Evolutionary conservation across 1,140 invertebrate species (phyloP).

Genomic region (Zaprionus ghesquierei): DNA sequence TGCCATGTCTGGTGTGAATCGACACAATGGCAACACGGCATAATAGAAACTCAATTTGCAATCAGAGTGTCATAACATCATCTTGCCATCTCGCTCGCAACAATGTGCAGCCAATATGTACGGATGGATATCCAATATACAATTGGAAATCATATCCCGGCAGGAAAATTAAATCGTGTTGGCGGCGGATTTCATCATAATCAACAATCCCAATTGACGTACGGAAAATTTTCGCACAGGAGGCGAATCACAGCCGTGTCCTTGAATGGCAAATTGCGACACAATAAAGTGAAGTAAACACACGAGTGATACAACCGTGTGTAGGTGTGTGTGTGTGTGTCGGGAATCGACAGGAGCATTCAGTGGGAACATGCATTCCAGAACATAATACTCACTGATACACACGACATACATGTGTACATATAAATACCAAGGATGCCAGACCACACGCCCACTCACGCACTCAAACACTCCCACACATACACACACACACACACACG

Average conservation of each 20-base stretch:
- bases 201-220: constrained; percentile 57
- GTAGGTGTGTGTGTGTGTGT: not conserved
- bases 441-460: not conserved
- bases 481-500: not conserved
- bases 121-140: constrained; percentile 3
- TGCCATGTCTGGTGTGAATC: not conserved
- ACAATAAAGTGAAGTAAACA: constrained; percentile 16
- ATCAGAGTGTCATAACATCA: not conserved
- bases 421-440: constrained; percentile 5
- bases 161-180: constrained; percentile 3
- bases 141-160: constrained; percentile 7
- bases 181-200: not conserved
- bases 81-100: constrained; percentile 1
- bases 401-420: not conserved
- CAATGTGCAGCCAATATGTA: not conserved
- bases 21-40: not conserved
- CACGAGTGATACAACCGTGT: not conserved
- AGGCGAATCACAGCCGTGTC: constrained; percentile 59
- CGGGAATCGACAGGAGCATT: constrained; percentile 2
- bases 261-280: constrained; percentile 67
- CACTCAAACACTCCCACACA: no score
- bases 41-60: not conserved
- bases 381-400: not conserved
- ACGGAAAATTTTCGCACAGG: constrained; percentile 33
- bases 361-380: constrained; percentile 15